Percentiles rank a stretch among this genome's conserved stretches.
These are phyloP conservation scores for Osmerus eperlanus DNA, from an alignment of 2,113 vertebrate species.

Conservation along the genomic window DNA sequence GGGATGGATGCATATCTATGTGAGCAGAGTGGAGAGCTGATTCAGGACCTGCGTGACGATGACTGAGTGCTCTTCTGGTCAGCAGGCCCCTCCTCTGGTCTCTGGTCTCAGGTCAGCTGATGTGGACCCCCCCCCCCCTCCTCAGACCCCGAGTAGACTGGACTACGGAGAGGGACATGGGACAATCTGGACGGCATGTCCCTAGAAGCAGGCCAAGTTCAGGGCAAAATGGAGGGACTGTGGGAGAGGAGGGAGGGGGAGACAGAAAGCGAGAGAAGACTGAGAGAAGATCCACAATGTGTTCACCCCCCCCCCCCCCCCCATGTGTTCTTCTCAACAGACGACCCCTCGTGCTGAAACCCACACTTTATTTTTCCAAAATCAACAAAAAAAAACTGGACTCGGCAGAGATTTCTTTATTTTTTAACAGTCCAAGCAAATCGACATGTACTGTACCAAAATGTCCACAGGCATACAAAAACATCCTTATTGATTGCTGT, in stretches of 20 bases:
- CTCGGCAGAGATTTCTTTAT: neutral
- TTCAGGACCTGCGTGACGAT: constrained; percentile 54
- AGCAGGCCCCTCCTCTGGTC: constrained; percentile 11
- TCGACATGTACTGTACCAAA: constrained; percentile 35
- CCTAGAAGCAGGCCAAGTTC: neutral
- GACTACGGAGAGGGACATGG: neutral
- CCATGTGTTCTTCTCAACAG: neutral
- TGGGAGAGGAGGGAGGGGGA: constrained; percentile 11
- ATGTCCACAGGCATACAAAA: constrained; percentile 42
- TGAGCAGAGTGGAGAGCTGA: constrained; percentile 31
- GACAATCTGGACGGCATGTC: constrained; percentile 46
- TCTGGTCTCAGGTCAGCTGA: constrained; percentile 5
- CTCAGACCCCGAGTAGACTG: constrained; percentile 33
- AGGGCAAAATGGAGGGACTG: constrained; percentile 5
- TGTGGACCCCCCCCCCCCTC: constrained; percentile 10
- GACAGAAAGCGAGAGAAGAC: neutral
- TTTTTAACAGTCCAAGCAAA: constrained; percentile 42
- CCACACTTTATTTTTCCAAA: constrained; percentile 40
- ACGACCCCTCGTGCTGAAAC: constrained; percentile 22
- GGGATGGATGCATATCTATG: constrained; percentile 17
- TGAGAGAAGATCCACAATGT: constrained; percentile 1
- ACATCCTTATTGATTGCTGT: constrained; percentile 36
- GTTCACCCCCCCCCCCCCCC: neutral
- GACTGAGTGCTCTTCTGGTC: constrained; percentile 31
- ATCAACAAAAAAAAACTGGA: constrained; percentile 46